Base-by-base conservation (phyloP, 2,113 vertebrate genomes). In the Chaetura pelagica region DNA sequence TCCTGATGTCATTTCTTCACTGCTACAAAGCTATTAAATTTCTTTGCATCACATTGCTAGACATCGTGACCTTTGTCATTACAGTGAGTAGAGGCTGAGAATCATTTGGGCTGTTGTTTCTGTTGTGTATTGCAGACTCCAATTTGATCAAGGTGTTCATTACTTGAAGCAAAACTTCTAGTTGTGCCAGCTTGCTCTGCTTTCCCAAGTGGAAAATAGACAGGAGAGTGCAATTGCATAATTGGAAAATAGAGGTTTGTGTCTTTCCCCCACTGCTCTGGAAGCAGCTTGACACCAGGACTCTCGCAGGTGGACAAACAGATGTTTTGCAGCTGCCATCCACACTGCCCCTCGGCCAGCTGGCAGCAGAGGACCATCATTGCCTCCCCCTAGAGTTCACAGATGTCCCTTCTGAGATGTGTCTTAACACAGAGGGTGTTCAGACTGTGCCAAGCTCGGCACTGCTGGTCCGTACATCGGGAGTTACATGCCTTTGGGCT, bases 251-350 rank as follows among this genome's bases (percentile, higher is more conserved):
- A 83, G 1, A 29, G 78, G 77, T 94, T 82, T 94, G 19, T 59
- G 1, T 63, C 72, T 81, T 72, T 84, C 62, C 48, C 83, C 66
- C 40, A 71, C 74, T 88, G 96, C 89, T 96, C 66, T 44, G 81
- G 21, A 68, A 52, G 75, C 84, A 82, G 90, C 84, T 84, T 89
- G 76, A 59, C 73, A n/a, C 89, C 81, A 6, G 4, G 49, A 22
- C 51, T 62, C 24, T 32, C 72, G 81, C 94, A 96, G 92, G 93
- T 95, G 92, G 94, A 52, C 20, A 30, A 96, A 32, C 95, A 97
- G 94, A 55, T 97, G 94, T 96, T 91, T 26, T 8, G 0, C 63
- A 29, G 76, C 14, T 93, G 89, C 7, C 71, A 63, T 66, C 80
- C 58, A 6, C 13, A 46, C 58, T 57, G 83, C 61, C 84, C 57